Evolutionary conservation across 1,140 invertebrate species (phyloP), one percentile per base, ranked within the genome.

Genomic region (Anoplolepis gracilipes): DNA sequence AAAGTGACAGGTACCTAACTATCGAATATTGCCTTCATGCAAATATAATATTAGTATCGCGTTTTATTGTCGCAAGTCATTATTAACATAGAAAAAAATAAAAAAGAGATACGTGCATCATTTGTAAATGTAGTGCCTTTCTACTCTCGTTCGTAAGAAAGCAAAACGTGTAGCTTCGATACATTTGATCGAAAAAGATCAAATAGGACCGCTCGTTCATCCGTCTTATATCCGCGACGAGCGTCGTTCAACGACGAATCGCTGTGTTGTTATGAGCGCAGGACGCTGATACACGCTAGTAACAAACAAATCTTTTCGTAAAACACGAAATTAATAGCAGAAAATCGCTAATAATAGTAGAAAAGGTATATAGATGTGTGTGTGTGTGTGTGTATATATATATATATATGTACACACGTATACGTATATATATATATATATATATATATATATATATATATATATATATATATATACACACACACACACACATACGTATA

Each of bases 111-210:
- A 69, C 13, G 59, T 16, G 19, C 25, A 72, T 59, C 61, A 55
- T 30, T 72, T 72, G 28, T 13, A 82, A 82, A 81, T 73, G 65
- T 73, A 82, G 78, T 82, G 78, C 78, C 78, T 82, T 82, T 82
- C 67, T 72, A 72, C 67, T 73, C 67, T 82, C 53, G 53, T 82
- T 82, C 39, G 13, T 82, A 82, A 82, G 25, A 59, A 79, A 82
- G 19, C 53, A 33, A 39, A 28, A 72, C 16, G 28, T 33, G 16
- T 73, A 72, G 36, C n/a, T 70, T 7, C 36, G 39, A 19, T 69
- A 55, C 22, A 30, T 10, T 49, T 49, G 30, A 55, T 79, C 36
- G 39, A 55, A n/a, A 30, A 46, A 59, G 36, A 73, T 73, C 36
- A 72, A 73, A 73, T 42, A 25, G 33, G 42, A 25, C 28, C 11